These are phyloP conservation scores for Gymnarchus niloticus DNA, from an alignment of 2,113 vertebrate species.

Conservation along the genomic window DNA sequence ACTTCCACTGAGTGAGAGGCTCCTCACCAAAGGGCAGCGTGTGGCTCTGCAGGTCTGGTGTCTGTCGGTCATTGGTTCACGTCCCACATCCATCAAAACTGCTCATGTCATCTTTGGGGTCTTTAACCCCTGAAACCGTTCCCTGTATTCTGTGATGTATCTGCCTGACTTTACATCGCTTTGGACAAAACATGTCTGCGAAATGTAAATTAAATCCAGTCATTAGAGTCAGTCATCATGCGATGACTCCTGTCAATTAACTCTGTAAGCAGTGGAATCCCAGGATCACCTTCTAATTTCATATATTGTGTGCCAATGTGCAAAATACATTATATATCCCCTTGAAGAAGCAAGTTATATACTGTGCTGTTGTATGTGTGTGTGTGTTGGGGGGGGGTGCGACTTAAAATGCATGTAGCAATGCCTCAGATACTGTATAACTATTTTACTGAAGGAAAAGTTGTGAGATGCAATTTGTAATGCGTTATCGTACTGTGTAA, in stretches of 20 bases:
- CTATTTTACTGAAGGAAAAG: conserved; percentile 1
- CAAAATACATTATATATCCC: neutral
- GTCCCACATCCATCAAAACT: too few species aligned
- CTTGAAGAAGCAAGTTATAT: neutral
- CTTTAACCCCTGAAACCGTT: too few species aligned
- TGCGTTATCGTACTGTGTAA: conserved; percentile 24
- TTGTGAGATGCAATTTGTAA: conserved; percentile 30
- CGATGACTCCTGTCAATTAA: neutral
- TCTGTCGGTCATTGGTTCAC: too few species aligned
- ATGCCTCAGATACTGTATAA: conserved; percentile 18
- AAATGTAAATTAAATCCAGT: too few species aligned
- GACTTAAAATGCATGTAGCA: conserved; percentile 26
- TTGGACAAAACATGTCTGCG: too few species aligned
- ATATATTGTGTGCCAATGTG: neutral
- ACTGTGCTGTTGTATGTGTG: conserved; percentile 1
- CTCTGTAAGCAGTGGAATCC: neutral
- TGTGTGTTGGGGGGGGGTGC: neutral
- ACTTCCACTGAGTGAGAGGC: neutral
- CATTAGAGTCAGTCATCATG: too few species aligned
- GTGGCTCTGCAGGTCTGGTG: too few species aligned
- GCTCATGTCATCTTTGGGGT: too few species aligned
- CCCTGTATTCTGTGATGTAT: too few species aligned
- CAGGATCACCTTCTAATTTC: neutral
- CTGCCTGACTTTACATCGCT: too few species aligned
- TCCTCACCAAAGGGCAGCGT: too few species aligned